phyloP scores from a whole-genome alignment of 2,113 vertebrate genomes.

The Cebidichthys violaceus region DNA sequence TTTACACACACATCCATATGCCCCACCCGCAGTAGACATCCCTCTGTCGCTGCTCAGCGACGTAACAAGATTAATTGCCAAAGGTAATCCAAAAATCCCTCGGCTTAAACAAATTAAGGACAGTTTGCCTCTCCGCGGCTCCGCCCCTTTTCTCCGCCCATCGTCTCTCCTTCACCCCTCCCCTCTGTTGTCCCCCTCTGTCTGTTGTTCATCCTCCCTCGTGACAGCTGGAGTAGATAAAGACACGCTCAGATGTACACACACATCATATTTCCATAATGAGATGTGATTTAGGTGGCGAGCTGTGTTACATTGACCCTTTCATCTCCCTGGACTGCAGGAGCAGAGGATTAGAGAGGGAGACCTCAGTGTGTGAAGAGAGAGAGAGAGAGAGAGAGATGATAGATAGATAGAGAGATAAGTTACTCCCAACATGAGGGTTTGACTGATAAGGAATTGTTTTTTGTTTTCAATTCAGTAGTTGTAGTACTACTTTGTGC shows the following conservation, averaged over 20 bases:
- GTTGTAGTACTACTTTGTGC: too few species aligned
- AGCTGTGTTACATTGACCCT: slow-evolving; percentile 34
- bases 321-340: slow-evolving; percentile 15
- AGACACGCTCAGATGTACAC: neutral
- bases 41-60: slow-evolving; percentile 43
- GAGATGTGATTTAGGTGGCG: slow-evolving; percentile 34
- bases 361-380: neutral
- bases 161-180: neutral
- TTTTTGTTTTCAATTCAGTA: neutral
- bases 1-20: slow-evolving; percentile 15
- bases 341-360: slow-evolving; percentile 44
- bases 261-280: slow-evolving; percentile 30
- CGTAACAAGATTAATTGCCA: slow-evolving; percentile 81
- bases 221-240: slow-evolving; percentile 3
- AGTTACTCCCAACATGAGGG: neutral
- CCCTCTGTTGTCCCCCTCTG: neutral
- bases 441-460: neutral
- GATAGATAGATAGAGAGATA: slow-evolving; percentile 16
- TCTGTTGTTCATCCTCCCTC: neutral
- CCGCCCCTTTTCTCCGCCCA: slow-evolving; percentile 42
- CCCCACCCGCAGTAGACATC: slow-evolving; percentile 21
- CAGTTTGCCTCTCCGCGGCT: slow-evolving; percentile 56
- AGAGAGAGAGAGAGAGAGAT: neutral
- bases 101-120: slow-evolving; percentile 79
- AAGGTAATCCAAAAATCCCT: slow-evolving; percentile 83